Base-by-base conservation (phyloP, 2,113 vertebrate species). In the Pelusios castaneus region DNA sequence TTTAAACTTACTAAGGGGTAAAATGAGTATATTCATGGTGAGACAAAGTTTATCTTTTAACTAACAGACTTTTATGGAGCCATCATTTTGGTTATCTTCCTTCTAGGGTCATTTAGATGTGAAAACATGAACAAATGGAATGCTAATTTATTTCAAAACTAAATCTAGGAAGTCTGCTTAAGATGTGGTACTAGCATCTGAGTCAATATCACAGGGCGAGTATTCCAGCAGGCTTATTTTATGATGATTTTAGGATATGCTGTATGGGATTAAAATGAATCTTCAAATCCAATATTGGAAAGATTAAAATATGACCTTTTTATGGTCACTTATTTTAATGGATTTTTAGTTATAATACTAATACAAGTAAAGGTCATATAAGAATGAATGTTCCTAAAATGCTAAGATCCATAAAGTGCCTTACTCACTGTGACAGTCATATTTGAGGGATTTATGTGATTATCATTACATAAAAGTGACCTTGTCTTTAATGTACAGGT, bases 391-490 rank as follows among this genome's bases (percentile, higher is more conserved):
- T 45, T 76, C 43, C 73, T 45, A 76, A 76, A 76, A 80, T 79
- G 55, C 38, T 84, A 89, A 94, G 60, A 85, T 84, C 29, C 54
- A 90, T 87, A 87, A 91, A 94, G 94, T 54, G 21, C 31, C 41
- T 84, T 94, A 81, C 54, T 81, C 56, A 80, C 45, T 0, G 0
- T 80, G 95, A 82, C 54, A 93, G 55, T 55, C 63, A 90, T 89
- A 88, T 94, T 90, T 94, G 90, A 96, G 49, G 82, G 84, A 91
- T 95, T 95, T 88, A 78, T 94, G 81, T 52, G 84, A 92, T 82
- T 85, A 94, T 54, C 45, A 73, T 75, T 86, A 94, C 21, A 89
- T 73, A 90, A 85, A 97, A 93, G 56, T 91, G 87, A 96, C 90
- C 77, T 91, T 93, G 82, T 47, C 41, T 94, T 93, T 93, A 90